Percentiles rank a stretch among this genome's conserved stretches.
Conservation (phyloP, 2,888 invertebrate genomes). For the Chydorus sphaericus region DNA sequence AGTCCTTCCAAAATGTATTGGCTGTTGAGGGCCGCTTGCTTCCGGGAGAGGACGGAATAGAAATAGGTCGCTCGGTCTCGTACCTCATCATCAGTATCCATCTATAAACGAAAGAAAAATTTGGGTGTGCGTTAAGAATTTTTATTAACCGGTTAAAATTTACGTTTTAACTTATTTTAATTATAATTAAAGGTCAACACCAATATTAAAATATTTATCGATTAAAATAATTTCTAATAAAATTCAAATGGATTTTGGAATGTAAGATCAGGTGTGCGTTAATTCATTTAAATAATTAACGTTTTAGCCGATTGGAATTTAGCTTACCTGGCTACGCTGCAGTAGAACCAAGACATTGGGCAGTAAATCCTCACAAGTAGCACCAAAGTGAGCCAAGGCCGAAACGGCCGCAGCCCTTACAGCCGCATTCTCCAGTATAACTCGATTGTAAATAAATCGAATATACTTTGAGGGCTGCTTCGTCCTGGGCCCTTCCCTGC, state of each 20-base stretch:
- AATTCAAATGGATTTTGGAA: too few relatives aligned
- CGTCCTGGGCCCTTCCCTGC: slow-evolving; percentile 92
- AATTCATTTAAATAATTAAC: too few relatives aligned
- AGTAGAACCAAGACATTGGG: slow-evolving; percentile 59
- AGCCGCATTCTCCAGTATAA: slow-evolving; percentile 89
- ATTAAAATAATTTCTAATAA: too few relatives aligned
- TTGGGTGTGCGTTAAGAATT: too few relatives aligned
- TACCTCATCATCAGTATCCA: slow-evolving; percentile 98
- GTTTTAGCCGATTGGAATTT: too few relatives aligned
- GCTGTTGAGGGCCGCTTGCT: slow-evolving; percentile 51
- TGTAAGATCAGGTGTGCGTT: too few relatives aligned
- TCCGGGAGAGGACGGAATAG: slow-evolving; percentile 61
- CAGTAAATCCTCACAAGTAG: slow-evolving; percentile 74
- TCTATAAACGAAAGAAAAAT: too few relatives aligned
- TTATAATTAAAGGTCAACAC: too few relatives aligned
- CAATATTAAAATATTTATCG: too few relatives aligned
- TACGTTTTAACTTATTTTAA: too few relatives aligned
- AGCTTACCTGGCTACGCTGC: slow-evolving; percentile 28
- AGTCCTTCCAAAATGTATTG: slow-evolving; percentile 55
- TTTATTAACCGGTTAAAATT: too few relatives aligned
- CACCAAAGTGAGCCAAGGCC: slow-evolving; percentile 94
- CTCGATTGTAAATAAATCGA: slow-evolving; percentile 50
- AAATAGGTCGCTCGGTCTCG: slow-evolving; percentile 95
- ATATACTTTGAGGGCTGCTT: slow-evolving; percentile 72
- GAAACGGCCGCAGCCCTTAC: slow-evolving; percentile 95